Evolutionary conservation across 2,888 invertebrate species (phyloP).

Genomic region (Folsomia candida): DNA sequence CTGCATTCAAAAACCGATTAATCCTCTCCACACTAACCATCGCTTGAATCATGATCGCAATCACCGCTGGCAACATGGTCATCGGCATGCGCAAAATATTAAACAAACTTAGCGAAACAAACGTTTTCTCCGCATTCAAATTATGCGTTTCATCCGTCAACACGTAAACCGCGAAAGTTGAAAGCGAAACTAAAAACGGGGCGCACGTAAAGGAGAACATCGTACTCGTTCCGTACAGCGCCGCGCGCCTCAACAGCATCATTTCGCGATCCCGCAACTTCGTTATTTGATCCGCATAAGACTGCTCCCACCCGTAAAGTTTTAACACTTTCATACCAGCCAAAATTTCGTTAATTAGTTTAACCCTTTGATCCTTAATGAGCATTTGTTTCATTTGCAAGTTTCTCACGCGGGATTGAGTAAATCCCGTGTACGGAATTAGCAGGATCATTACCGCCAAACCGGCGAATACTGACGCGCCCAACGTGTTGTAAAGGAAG

Average conservation of each 20-base stretch:
- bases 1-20: neutral
- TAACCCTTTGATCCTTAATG: constrained; percentile 77
- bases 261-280: constrained; percentile 56
- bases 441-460: constrained; percentile 91
- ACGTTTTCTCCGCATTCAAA: constrained; percentile 75
- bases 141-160: constrained; percentile 66
- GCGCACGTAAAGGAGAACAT: too few relatives aligned
- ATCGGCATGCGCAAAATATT: constrained; percentile 74
- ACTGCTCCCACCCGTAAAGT: constrained; percentile 54
- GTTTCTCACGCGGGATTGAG: constrained; percentile 55
- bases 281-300: constrained; percentile 28
- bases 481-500: too few relatives aligned
- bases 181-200: too few relatives aligned
- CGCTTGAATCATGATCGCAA: too few relatives aligned
- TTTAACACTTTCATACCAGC: constrained; percentile 81
- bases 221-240: constrained; percentile 54
- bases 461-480: too few relatives aligned
- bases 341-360: too few relatives aligned
- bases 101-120: constrained; percentile 84
- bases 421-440: constrained; percentile 71
- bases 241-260: constrained; percentile 54
- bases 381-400: constrained; percentile 59
- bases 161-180: too few relatives aligned
- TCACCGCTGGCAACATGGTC: too few relatives aligned
- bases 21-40: neutral